Evolutionary conservation across 1,140 invertebrate genomes (phyloP).

Genomic region (Zaprionus tsacasi): DNA sequence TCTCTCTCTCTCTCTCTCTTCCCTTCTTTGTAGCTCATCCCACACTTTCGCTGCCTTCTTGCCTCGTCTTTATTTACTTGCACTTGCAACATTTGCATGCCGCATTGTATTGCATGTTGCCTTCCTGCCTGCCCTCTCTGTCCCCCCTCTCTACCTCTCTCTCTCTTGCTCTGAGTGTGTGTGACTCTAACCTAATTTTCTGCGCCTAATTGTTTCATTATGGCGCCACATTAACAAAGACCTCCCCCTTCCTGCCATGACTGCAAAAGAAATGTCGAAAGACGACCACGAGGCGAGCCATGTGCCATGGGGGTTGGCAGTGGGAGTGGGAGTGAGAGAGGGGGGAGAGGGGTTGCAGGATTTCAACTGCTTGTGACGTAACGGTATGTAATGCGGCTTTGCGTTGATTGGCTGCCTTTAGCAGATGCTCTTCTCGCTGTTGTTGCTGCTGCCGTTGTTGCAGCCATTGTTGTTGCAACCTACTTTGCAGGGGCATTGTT

Average conservation of each 20-base stretch:
- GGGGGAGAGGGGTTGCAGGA: conserved; percentile 21
- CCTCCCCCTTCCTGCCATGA: neutral
- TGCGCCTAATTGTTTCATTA: conserved; percentile 82
- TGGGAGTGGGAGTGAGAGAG: neutral
- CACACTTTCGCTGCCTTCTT: conserved; percentile 34
- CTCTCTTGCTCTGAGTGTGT: conserved; percentile 18
- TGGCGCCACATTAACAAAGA: conserved; percentile 79
- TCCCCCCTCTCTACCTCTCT: neutral
- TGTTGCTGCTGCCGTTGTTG: conserved; percentile 55
- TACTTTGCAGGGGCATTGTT: conserved; percentile 77
- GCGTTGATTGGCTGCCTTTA: conserved; percentile 33
- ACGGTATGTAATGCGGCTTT: conserved; percentile 31
- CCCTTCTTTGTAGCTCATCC: conserved; percentile 25
- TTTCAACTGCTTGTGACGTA: conserved; percentile 45
- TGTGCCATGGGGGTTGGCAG: neutral
- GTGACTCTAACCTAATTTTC: conserved; percentile 78
- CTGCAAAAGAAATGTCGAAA: conserved; percentile 60
- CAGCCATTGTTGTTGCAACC: conserved; percentile 66
- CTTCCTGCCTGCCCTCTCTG: conserved; percentile 3
- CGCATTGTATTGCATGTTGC: conserved; percentile 51
- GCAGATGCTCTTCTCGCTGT: conserved; percentile 49
- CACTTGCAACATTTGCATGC: conserved; percentile 76
- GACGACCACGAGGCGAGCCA: conserved; percentile 18
- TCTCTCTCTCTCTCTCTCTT: conserved; percentile 2
- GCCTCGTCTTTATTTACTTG: conserved; percentile 64